Evolutionary conservation across 2,888 invertebrate genomes (phyloP).

Genomic region (Xylota sylvarum): DNA sequence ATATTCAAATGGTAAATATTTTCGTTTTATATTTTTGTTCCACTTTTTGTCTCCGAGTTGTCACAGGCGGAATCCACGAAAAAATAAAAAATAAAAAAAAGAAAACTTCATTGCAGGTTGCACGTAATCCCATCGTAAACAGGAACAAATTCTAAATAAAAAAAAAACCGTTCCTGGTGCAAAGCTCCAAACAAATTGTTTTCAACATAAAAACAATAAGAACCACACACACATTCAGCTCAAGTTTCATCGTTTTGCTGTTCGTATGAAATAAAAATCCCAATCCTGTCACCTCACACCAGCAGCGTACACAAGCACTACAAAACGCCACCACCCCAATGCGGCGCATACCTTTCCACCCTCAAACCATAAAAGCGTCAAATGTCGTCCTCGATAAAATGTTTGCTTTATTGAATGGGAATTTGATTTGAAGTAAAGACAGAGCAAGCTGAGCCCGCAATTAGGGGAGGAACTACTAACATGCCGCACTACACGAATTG

Average conservation of each 20-base stretch:
- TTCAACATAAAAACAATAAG: slow-evolving; percentile 73
- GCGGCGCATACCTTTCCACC: neutral
- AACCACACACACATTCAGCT: slow-evolving; percentile 24
- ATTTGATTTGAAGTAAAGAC: slow-evolving; percentile 59
- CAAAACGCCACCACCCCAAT: too few relatives aligned
- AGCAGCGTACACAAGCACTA: neutral
- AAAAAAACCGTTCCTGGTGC: slow-evolving; percentile 58
- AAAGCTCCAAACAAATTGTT: slow-evolving; percentile 72
- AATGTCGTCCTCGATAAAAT: slow-evolving; percentile 74
- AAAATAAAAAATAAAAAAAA: slow-evolving; percentile 23
- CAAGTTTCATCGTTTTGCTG: slow-evolving; percentile 16
- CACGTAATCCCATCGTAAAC: slow-evolving; percentile 75
- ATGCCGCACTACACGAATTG: slow-evolving; percentile 55
- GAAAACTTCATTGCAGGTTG: slow-evolving; percentile 64
- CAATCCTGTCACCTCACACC: slow-evolving; percentile 61
- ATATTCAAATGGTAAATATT: slow-evolving; percentile 47
- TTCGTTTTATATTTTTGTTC: slow-evolving; percentile 47
- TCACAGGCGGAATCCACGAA: slow-evolving; percentile 11
- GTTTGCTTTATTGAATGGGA: slow-evolving; percentile 71
- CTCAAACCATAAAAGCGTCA: slow-evolving; percentile 65
- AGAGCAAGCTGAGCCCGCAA: slow-evolving; percentile 60
- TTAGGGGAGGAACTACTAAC: slow-evolving; percentile 56
- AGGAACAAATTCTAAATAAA: slow-evolving; percentile 42
- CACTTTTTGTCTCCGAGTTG: slow-evolving; percentile 46
- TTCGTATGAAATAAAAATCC: slow-evolving; percentile 56